Base-by-base conservation (phyloP, 2,797 vertebrate species). In the Strix occidentalis region DNA sequence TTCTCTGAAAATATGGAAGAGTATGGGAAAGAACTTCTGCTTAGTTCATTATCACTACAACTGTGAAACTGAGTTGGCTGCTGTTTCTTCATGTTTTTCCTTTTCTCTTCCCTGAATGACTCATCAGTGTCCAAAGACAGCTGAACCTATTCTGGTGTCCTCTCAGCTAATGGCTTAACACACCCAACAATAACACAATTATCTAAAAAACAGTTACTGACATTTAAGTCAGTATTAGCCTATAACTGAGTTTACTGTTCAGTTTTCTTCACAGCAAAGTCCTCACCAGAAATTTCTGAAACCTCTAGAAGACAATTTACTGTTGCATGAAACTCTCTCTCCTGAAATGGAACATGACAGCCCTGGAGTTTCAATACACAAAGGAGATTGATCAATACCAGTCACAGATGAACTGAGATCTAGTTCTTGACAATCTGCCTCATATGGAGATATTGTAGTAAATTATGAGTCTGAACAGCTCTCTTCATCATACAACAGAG, bases 361-460 rank as follows among this genome's bases (percentile, higher is more conserved):
- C 5, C 98, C 98, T 5, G 98, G 98, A 4, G 98, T 99, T 97
- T 99, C 98, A 86, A 99, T 98, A 61, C 99, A 98, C 98, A 98
- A 99, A 15, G 97, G 71, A 5, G 98, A 98, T 53, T 98, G 98
- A 85, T 95, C 91, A 37, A 96, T 84, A 72, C 79, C 92, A 83
- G 96, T 95, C 25, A 96, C 41, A 37, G 97, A 85, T 57, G 89
- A 96, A 76, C 93, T 98, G 33, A 93, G 87, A 91, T 98, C 98
- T 63, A 97, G 21, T 28, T 98, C 97, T 48, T 93, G 78, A 33
- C 88, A 93, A 69, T 97, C 92, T 14, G 96, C 95, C 46, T 99
- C 98, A 90, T 99, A 98, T 50, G 98, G 98, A 50, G 98, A 98
- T 85, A 98, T 98, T 26, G 98, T 98, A 75, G 98, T 98, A n/a